Base-by-base conservation (phyloP, 2,797 vertebrate genomes). In the Coreius guichenoti region DNA sequence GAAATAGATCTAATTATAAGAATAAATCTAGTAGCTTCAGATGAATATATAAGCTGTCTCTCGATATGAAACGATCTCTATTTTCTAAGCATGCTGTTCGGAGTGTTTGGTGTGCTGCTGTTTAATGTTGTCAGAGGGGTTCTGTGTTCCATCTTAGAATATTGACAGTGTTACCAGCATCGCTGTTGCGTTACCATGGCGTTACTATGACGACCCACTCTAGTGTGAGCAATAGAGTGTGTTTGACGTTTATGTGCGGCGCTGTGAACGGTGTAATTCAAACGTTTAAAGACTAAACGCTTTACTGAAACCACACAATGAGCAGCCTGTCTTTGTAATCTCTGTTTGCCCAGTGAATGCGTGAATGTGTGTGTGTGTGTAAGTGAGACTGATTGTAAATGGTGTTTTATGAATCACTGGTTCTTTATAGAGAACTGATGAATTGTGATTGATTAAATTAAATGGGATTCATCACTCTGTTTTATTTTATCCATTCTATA, bases 81-180 rank as follows among this genome's bases (percentile, higher is more conserved):
- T 88, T 87, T 89, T 88, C 45, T 87, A 87, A 51, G 89, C 89
- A 90, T 90, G 89, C 87, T 86, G 88, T 87, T 87, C 83, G 83
- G 86, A 88, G 89, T 87, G 69, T 80, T 73, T 84, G 79, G 61
- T 80, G 79, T 81, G 77, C 76, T 65, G 61, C 80, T 87, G 86
- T 87, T 78, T 54, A 68, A 26, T 84, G 58, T 84, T 79, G 86
- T 84, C 81, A 63, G 76, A 83, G 80, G 87, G 82, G 75, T 88
- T 69, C 74, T 81, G 86, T 84, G 84, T 54, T 39, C 54, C 75
- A 77, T 61, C 78, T 49, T 49, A 63, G 39, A 80, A 16, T 84
- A 45, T 84, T 43, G 36, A 79, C 63, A 69, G 85, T 88, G 80
- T 89, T 89, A 74, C 72, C 86, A 85, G 76, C 87, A 84, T 89